Conservation (phyloP, 2,113 vertebrate species). For the Excalfactoria chinensis region DNA sequence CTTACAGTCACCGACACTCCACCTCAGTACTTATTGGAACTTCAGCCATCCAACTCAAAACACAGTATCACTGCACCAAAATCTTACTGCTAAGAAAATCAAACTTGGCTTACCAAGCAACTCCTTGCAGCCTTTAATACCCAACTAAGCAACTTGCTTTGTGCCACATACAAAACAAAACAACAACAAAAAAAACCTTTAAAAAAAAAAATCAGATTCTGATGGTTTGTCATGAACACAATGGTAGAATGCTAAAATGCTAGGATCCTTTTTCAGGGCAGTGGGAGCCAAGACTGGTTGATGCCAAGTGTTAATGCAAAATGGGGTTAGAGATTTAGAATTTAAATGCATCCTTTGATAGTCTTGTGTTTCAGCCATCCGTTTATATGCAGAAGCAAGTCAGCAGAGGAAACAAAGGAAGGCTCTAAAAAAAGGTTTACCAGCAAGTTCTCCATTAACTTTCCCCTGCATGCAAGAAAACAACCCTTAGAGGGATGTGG, state of each 20-base stretch:
- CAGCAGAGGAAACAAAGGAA: slow-evolving; percentile 75
- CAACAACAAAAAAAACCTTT: neutral
- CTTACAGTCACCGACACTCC: neutral
- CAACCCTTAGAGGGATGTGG: slow-evolving; percentile 69
- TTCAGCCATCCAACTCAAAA: slow-evolving; percentile 13
- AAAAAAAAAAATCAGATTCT: neutral
- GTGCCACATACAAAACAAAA: neutral
- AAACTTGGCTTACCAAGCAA: neutral
- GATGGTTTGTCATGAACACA: neutral
- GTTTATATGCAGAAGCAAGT: slow-evolving; percentile 72
- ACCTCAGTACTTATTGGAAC: neutral
- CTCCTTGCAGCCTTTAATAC: neutral
- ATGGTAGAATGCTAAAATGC: neutral
- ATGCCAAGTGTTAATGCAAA: slow-evolving; percentile 73
- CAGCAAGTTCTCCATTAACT: slow-evolving; percentile 66
- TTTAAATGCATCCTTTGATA: slow-evolving; percentile 59
- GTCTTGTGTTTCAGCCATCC: slow-evolving; percentile 63
- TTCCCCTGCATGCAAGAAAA: slow-evolving; percentile 76
- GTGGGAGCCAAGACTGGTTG: slow-evolving; percentile 53
- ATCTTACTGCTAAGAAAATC: neutral
- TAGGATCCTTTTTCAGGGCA: slow-evolving; percentile 25
- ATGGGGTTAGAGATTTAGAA: slow-evolving; percentile 60
- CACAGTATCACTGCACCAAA: neutral
- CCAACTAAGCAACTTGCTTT: neutral
- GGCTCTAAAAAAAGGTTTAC: slow-evolving; percentile 68